These are phyloP conservation scores for Gymnarchus niloticus DNA, from an alignment of 2,113 vertebrate species.

Conservation along the genomic window DNA sequence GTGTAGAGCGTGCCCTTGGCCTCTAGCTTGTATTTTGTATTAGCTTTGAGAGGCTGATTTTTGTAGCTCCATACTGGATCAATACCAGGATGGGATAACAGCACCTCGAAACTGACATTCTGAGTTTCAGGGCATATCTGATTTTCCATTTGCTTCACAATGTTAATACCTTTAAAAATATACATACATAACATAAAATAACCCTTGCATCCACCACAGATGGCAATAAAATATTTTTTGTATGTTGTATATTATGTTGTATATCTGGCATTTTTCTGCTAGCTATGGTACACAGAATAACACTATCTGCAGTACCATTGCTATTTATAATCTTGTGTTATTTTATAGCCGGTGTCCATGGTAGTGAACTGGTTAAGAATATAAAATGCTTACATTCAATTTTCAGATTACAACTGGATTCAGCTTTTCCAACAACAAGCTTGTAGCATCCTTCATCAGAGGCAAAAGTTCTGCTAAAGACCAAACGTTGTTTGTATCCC, in stretches of 20 bases:
- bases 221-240: slow-evolving; percentile 4
- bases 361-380: too few species aligned
- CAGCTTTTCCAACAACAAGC: slow-evolving; percentile 81
- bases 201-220: background rate
- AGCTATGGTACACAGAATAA: too few species aligned
- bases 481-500: slow-evolving; percentile 86
- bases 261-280: too few species aligned
- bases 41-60: slow-evolving; percentile 73
- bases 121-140: slow-evolving; percentile 92
- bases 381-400: slow-evolving; percentile 73
- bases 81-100: slow-evolving; percentile 86
- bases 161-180: slow-evolving; percentile 71
- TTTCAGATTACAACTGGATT: slow-evolving; percentile 81
- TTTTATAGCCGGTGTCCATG: too few species aligned
- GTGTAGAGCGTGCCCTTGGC: slow-evolving; percentile 76
- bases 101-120: slow-evolving; percentile 83
- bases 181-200: background rate
- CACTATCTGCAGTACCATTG: too few species aligned
- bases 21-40: slow-evolving; percentile 83
- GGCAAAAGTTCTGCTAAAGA: slow-evolving; percentile 75
- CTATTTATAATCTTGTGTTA: too few species aligned
- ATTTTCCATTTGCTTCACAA: slow-evolving; percentile 83
- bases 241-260: background rate
- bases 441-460: slow-evolving; percentile 86
- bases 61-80: slow-evolving; percentile 89